Evolutionary conservation across 2,113 vertebrate genomes (phyloP).

Genomic region (Sphaerodactylus townsendi): DNA sequence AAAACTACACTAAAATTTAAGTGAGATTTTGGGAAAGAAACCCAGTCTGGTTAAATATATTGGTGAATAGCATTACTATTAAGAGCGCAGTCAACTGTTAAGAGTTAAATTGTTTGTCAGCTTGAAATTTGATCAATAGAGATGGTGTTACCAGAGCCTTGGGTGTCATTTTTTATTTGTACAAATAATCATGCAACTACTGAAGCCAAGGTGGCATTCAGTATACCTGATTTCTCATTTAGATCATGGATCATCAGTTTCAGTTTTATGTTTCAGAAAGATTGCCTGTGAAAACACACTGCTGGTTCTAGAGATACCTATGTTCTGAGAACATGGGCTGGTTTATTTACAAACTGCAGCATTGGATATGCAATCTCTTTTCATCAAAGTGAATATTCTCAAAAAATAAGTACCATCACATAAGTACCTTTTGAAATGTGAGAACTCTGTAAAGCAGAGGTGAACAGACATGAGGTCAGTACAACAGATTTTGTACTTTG

Average conservation of each 20-base stretch:
- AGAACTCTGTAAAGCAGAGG: background rate
- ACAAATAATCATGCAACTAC: no score
- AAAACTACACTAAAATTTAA: no score
- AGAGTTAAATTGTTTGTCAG: no score
- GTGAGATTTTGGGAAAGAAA: no score
- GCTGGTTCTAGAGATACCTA: conserved; percentile 41
- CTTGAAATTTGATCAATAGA: no score
- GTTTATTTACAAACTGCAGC: background rate
- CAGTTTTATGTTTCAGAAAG: conserved; percentile 19
- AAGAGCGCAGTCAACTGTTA: no score
- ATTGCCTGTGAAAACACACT: conserved; percentile 34
- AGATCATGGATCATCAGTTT: background rate
- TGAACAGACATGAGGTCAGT: conserved; percentile 50
- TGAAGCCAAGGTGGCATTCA: no score
- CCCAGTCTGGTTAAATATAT: no score
- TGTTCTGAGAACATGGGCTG: conserved; percentile 16
- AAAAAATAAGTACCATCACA: conserved; percentile 30
- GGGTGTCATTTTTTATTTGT: no score
- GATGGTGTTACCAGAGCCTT: no score
- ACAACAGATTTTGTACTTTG: conserved; percentile 44
- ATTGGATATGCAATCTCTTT: conserved; percentile 7
- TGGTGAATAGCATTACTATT: no score
- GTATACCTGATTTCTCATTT: no score
- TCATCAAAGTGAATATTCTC: conserved; percentile 16
- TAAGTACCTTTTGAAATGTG: conserved; percentile 37